These are phyloP conservation scores for Conopomorpha cramerella DNA, from an alignment of 1,140 invertebrate genomes.

Conservation along the genomic window DNA sequence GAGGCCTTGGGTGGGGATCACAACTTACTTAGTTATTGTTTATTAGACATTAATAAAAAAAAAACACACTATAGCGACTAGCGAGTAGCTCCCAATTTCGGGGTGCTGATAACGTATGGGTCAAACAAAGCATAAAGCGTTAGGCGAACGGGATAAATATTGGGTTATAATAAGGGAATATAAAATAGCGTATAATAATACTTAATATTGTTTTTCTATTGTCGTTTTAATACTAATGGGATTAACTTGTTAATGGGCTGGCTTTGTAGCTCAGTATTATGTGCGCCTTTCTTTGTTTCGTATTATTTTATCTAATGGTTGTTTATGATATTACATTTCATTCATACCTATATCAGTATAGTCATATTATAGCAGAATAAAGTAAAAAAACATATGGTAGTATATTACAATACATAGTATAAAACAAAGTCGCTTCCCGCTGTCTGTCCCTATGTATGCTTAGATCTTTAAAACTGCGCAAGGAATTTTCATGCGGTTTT, in stretches of 20 bases:
- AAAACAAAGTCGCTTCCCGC: no score
- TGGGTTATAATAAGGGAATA: constrained; percentile 28
- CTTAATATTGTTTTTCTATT: constrained; percentile 45
- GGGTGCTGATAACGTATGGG: constrained; percentile 31
- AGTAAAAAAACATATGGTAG: no score
- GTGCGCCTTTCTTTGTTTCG: constrained; percentile 25
- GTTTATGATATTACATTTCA: no score
- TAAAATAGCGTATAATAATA: constrained; percentile 19
- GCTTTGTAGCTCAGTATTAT: no score
- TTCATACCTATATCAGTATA: no score
- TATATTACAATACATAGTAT: no score
- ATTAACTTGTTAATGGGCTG: constrained; percentile 29
- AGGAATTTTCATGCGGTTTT: no score
- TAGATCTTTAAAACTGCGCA: no score
- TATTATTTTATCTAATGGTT: constrained; percentile 11
- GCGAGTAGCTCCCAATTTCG: constrained; percentile 19
- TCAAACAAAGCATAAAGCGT: constrained; percentile 28
- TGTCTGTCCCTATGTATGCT: no score
- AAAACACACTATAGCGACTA: no score
- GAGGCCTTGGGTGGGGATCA: constrained; percentile 41
- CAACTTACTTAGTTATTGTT: constrained; percentile 58
- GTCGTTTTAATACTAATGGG: constrained; percentile 26
- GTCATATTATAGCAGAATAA: no score
- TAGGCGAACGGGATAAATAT: no score
- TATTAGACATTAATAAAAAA: constrained; percentile 55